Evolutionary conservation across 2,113 vertebrate species (phyloP), one percentile per base, ranked within the genome.

Genomic region (Nesoenas mayeri): DNA sequence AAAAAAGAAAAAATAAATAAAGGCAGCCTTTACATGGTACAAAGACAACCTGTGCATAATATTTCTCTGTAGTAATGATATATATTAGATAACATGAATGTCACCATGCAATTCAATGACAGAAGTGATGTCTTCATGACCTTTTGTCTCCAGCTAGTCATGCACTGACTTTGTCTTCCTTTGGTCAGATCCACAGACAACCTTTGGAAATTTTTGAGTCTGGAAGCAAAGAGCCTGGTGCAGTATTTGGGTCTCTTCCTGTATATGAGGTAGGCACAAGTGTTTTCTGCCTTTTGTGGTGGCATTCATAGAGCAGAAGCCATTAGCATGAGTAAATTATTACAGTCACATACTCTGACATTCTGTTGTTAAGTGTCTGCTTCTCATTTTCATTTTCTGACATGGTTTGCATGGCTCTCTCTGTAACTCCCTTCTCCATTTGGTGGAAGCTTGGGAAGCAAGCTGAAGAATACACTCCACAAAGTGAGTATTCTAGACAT

Each of bases 241-340:
- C 96, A 89, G 53, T 98, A 57, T 98, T 97, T 91, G 97, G 94
- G 9, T 95, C 42, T 96, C 91, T 98, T 66, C 97, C 97, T 73
- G 94, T 97, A 83, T 97, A 98, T 32, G 85, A 95, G 96, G 98
- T 98, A 93, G 97, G 96, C 84, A 75, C 24, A 72, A 87, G 10
- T 20, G 26, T 70, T 88, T 81, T 22, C 18, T 70, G 17, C n/a
- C 17, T 73, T 32, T 18, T 53, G 31, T 6, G 1, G 22, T 74
- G 15, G 24, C 2, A 0, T 88, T 91, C 40, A 60, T 86, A 87
- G 7, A 79, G 60, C 44, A 84, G 38, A 84, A 83, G 36, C 28
- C 38, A 72, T 91, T 60, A 70, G 58, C 21, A 42, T 54, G 73
- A 42, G 50, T 50, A 73, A 12, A 6, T 32, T 56, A 62, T 79